A percentile compares a stretch with the other conserved stretches of the same genome.
Conservation (phyloP, 2,888 invertebrate species). For the Drosophila villosipedis region DNA sequence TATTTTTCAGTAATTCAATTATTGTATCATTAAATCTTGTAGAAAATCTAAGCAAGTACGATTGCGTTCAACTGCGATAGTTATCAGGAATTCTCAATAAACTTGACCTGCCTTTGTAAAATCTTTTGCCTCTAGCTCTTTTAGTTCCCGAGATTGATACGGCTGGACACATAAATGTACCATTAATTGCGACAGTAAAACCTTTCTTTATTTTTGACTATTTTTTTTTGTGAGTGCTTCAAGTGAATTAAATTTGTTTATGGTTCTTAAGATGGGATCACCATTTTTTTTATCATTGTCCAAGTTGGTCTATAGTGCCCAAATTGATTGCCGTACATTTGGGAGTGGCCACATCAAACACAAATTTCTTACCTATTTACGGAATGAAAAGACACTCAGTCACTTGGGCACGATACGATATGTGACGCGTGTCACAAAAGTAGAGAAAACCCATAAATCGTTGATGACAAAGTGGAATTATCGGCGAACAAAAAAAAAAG, state of each 20-base stretch:
- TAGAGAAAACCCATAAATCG: conserved; percentile 54
- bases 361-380: conserved; percentile 37
- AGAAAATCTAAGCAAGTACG: neutral
- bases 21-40: neutral
- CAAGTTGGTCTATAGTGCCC: conserved; percentile 23
- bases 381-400: conserved; percentile 35
- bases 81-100: neutral
- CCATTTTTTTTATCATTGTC: conserved; percentile 39
- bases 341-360: conserved; percentile 46
- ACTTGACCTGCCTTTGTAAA: neutral
- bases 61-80: neutral
- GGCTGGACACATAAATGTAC: conserved; percentile 8
- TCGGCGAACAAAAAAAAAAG: neutral
- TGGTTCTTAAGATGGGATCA: conserved; percentile 46
- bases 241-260: conserved; percentile 49
- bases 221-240: conserved; percentile 26
- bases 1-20: neutral
- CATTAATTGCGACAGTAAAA: conserved; percentile 6
- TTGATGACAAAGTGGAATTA: conserved; percentile 54
- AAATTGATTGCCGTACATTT: conserved; percentile 41
- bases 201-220: neutral
- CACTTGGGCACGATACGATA: conserved; percentile 38
- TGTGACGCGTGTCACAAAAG: conserved; percentile 56
- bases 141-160: neutral
- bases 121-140: neutral